Evolutionary conservation across 1,140 invertebrate species (phyloP).

Genomic region (Piezodorus guildinii): DNA sequence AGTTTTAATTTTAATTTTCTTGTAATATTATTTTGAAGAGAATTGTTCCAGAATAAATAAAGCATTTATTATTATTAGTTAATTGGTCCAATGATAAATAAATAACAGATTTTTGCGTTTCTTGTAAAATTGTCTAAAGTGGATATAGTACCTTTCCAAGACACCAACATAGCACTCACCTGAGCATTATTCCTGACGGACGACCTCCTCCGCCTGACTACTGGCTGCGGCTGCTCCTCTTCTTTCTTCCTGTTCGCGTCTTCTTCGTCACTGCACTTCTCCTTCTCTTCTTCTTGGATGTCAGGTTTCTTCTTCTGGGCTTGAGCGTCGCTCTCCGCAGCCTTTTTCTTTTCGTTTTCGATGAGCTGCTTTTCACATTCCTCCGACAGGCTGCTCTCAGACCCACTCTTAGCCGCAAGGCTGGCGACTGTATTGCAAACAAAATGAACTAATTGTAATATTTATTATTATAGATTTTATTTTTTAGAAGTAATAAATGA

Average conservation of each 20-base stretch:
- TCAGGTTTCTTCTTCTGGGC: constrained; percentile 28
- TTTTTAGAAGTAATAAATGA: no score
- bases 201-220: constrained; percentile 46
- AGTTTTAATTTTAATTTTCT: no score
- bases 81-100: no score
- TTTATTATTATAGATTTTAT: no score
- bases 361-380: constrained; percentile 32
- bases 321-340: constrained; percentile 15
- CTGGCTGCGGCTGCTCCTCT: constrained; percentile 27
- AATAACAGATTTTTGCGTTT: no score
- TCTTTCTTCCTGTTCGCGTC: constrained; percentile 33
- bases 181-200: constrained; percentile 42
- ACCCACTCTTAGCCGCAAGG: constrained; percentile 60
- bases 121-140: no score
- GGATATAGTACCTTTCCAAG: no score
- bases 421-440: constrained; percentile 19
- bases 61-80: no score
- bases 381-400: constrained; percentile 75
- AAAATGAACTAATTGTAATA: no score
- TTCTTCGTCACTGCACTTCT: constrained; percentile 46
- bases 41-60: no score
- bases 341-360: constrained; percentile 21
- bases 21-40: no score
- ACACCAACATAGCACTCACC: no score
- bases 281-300: constrained; percentile 52